Evolutionary conservation across 2,888 invertebrate genomes (phyloP), one percentile per base, ranked within the genome.

Genomic region (Zygothrica quintamaculata): DNA sequence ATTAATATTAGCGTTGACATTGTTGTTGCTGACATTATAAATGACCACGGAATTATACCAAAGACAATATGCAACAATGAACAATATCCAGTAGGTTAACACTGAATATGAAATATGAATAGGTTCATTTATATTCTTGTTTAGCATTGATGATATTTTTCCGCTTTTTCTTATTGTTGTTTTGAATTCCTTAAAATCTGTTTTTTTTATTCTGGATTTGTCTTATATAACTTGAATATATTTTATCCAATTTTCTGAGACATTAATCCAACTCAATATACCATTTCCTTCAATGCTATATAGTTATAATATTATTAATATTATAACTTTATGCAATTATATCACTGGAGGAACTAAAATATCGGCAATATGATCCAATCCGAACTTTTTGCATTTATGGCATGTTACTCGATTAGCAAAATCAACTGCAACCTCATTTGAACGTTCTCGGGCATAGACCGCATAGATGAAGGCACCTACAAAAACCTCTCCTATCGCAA

Each of bases 401-500:
- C 94, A 94, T 15, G 94, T 94, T 26, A 94, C 89, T 48, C 87
- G 89, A 79, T 94, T 94, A 0, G 92, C 94, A 86, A 93, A 93
- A 6, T 90, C 89, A 1, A 94, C 90, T 9, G 93, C 92, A 0
- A 91, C 85, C 9, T 90, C 81, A 7, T 93, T 73, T 1, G 87
- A 42, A 0, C 74, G 61, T 0, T 71, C 66, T 87, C 92, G 90
- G 42, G 87, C 87, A 33, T 91, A 90, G 11, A 94, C 82, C 39
- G 92, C 92, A 71, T 92, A 92, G 33, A 95, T 92, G 8, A 92
- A 91, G 1, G 92, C 92, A 0, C 93, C 94, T 42, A 92, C 92
- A 79, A 95, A 95, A 0, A 94, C 94, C 75, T 95, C 95, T 0
- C 94, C 94, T 7, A 94, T 94, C 2, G 94, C 95, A 1, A 94